Evolutionary conservation across 2,888 invertebrate species (phyloP), one percentile per base, ranked within the genome.

Genomic region (Acleris literana): DNA sequence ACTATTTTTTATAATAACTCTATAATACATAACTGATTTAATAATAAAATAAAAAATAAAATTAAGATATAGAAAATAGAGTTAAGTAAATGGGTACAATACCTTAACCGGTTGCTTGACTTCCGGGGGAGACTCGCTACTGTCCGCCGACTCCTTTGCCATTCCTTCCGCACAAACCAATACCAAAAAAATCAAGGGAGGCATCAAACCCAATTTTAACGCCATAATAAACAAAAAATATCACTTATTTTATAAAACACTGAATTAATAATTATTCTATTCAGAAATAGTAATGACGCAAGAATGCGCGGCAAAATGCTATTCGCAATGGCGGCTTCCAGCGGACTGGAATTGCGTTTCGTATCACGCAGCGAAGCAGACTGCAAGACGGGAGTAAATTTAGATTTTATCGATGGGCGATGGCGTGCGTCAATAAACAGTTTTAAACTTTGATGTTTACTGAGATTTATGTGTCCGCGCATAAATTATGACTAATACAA

Each of bases 311-410:
- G 64, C n/a, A 63, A 60, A 63, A n/a, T 49, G 46, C 58, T 43
- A 70, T 69, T 68, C 71, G 70, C 76, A 60, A 63, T 76, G 77
- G 76, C 77, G 43, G 77, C 68, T 72, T 85, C 83, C 82, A 85
- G 84, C 64, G 73, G 70, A 85, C 86, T 86, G 85, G 84, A 85
- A 72, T 70, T 49, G 49, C 49, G 49, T 49, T 49, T 13, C 49
- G 49, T 46, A n/a, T 7, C 56, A 22, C 57, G 57, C 22, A 49
- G 56, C 44, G n/a, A 51, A 55, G 57, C 76, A 84, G 85, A 84
- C 83, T 79, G 81, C 79, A 81, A 82, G 85, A 79, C 86, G 80
- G 74, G 66, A 61, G 58, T 84, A 83, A 79, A 77, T 80, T 79
- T 80, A 80, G 80, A 71, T 60, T 68, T 64, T 74, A 83, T 84